Base-by-base conservation (phyloP, 2,113 vertebrate species). In the Pristiophorus japonicus region DNA sequence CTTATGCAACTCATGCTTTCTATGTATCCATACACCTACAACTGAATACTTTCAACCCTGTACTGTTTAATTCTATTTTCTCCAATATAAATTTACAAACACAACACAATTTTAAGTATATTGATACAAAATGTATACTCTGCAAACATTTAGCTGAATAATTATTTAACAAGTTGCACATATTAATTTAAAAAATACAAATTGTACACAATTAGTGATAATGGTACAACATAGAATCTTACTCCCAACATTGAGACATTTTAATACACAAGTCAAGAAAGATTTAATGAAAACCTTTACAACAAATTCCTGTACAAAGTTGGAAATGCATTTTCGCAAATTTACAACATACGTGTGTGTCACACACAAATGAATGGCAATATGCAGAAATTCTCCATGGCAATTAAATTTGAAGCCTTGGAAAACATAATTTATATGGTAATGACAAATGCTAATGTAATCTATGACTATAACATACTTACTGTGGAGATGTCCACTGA, bases 351-450 rank as follows among this genome's bases (percentile, higher is more conserved):
- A 24, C 18, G 45, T 24, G 45, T 66, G 18, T 24, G 65, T 51
- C 59, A 92, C 20, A 55, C 11, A 93, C 24, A 93, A 22, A 42
- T 66, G 38, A 45, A 45, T 38, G 18, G 14, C 34, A 94, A 67
- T 67, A 42, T 27, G 22, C 22, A 66, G 45, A 62, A 65, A 66
- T 45, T 42, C 34, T 92, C 34, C n/a, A 93, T 14, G 1, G 30
- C 27, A 92, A 63, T 24, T 93, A 94, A 94, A 67, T 67, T 94
- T 67, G n/a, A 94, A 94, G 63, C 8, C 38, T 38, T 94, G 91
- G 20, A 45, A 94, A 94, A 45, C 67, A 34, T 38, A 27, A 63
- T 24, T 67, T 38, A 66, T 34, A 59, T 90, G 51, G 47, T 88
- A 30, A 88, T 90, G 51, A 34, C 27, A 34, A 94, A 94, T 8